phyloP scores from a whole-genome alignment of 2,797 vertebrate genomes.

The Clarias pachynema region DNA sequence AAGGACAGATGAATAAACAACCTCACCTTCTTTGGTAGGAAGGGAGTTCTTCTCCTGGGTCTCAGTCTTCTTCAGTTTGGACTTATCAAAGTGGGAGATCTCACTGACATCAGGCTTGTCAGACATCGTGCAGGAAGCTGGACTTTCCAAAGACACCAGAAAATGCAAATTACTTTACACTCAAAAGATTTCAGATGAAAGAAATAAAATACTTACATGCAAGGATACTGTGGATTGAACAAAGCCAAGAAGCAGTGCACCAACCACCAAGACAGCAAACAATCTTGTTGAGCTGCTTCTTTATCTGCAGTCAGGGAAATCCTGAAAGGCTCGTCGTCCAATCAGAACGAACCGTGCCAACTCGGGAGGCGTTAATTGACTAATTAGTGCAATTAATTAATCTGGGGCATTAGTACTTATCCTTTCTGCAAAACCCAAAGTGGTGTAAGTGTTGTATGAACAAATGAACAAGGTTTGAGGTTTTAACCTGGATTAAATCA shows the following conservation, averaged over 20 bases:
- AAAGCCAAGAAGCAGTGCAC: not conserved
- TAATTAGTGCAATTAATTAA: not conserved
- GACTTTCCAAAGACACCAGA: not conserved
- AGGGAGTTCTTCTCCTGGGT: slow-evolving; percentile 80
- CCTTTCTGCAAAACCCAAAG: not conserved
- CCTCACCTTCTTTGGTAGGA: slow-evolving; percentile 79
- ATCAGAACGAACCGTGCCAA: not conserved
- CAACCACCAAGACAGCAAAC: not conserved
- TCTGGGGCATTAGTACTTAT: too few relatives aligned
- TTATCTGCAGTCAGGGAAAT: not conserved
- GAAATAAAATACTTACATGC: not conserved
- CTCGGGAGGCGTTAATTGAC: not conserved
- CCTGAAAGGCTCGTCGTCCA: not conserved
- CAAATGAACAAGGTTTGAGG: too few relatives aligned
- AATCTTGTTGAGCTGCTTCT: rapidly evolving
- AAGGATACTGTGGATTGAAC: rapidly evolving
- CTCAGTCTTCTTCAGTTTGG: slow-evolving; percentile 77
- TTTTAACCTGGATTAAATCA: not conserved
- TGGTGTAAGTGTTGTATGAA: not conserved
- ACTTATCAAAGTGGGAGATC: slow-evolving; percentile 77
- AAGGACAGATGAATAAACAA: not conserved
- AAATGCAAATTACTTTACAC: not conserved
- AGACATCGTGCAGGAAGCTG: slow-evolving; percentile 61
- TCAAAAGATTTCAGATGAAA: rapidly evolving
- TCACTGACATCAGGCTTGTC: slow-evolving; percentile 78